A percentile compares a stretch with the other conserved stretches of the same genome.
These are phyloP conservation scores for Ramazzottius varieornatus DNA, from an alignment of 2,888 invertebrate species.

Conservation along the genomic window DNA sequence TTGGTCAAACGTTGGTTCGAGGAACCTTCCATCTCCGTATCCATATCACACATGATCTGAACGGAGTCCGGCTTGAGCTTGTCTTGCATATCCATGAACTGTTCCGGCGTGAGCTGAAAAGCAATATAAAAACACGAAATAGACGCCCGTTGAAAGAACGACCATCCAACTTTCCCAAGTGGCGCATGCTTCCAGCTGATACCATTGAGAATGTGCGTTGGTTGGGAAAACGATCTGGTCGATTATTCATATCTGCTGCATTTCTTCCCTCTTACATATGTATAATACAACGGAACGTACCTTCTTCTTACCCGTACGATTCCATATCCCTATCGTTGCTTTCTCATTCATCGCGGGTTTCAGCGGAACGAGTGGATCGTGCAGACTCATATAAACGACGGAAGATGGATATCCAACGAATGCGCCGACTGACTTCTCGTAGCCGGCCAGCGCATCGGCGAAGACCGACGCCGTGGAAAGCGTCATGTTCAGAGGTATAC, in stretches of 20 bases:
- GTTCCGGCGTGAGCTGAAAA: background rate
- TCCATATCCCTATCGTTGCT: background rate
- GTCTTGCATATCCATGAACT: background rate
- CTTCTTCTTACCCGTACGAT: background rate
- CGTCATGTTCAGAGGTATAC: background rate
- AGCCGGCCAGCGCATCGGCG: background rate
- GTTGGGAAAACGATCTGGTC: no score
- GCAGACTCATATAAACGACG: background rate
- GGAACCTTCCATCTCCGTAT: background rate
- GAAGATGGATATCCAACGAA: background rate
- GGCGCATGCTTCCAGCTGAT: no score
- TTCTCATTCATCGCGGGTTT: background rate
- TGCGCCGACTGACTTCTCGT: background rate
- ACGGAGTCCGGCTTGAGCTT: background rate
- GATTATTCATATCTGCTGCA: no score
- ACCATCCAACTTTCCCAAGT: no score
- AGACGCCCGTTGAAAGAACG: no score
- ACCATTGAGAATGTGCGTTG: no score
- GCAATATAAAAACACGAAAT: no score
- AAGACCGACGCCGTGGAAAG: background rate
- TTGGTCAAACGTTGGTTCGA: background rate
- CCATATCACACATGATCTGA: constrained; percentile 1
- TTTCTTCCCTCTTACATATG: no score
- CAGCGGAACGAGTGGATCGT: background rate
- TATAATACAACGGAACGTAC: no score